These are phyloP conservation scores for Melanotaenia parkinsoni DNA, from an alignment of 2,797 vertebrate species.

Conservation along the genomic window DNA sequence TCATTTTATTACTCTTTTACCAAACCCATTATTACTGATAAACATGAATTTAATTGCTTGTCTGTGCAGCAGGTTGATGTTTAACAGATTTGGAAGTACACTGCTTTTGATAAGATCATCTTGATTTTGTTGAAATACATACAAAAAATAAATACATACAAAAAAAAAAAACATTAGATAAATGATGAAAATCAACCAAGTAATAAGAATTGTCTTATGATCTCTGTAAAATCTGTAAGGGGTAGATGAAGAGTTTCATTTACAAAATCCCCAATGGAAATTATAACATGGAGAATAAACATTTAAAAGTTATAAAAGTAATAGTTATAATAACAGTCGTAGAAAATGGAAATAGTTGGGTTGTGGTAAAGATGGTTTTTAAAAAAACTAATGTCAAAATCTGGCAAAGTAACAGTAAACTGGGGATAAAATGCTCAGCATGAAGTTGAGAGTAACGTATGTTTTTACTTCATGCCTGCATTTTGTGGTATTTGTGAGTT, in stretches of 20 bases:
- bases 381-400: constrained; percentile 48
- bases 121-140: background rate
- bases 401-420: background rate
- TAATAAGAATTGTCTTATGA: background rate
- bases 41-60: background rate
- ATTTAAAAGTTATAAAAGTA: background rate
- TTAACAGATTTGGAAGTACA: background rate
- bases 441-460: background rate
- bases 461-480: background rate
- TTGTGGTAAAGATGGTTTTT: constrained; percentile 60
- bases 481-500: background rate
- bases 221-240: background rate
- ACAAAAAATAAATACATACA: background rate
- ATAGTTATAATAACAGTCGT: background rate
- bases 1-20: constrained; percentile 40
- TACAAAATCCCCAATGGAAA: no score
- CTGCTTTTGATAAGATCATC: background rate
- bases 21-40: constrained; percentile 21
- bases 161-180: background rate
- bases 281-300: background rate
- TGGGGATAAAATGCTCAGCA: background rate
- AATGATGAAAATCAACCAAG: constrained; percentile 10
- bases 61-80: constrained; percentile 30
- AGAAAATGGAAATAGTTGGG: constrained; percentile 1
- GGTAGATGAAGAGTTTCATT: background rate